These are phyloP conservation scores for Caenorhabditis sp. DNA, from an alignment of 2,888 invertebrate genomes.

Conservation along the genomic window DNA sequence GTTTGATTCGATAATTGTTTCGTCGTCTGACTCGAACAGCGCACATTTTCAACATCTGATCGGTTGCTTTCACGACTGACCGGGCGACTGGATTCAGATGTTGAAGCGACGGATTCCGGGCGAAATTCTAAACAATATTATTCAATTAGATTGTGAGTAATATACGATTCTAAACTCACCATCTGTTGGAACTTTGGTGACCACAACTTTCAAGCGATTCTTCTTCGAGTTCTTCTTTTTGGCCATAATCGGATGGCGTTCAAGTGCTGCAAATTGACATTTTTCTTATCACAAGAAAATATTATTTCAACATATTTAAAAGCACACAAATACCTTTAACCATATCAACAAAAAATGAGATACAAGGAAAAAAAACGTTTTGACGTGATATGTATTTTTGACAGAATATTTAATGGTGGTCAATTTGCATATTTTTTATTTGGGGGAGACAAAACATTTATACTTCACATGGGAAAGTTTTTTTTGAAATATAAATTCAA, in stretches of 20 bases:
- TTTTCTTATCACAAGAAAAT: background rate
- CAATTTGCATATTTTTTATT: background rate
- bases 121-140: background rate
- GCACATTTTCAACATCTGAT: constrained; percentile 17
- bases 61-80: constrained; percentile 16
- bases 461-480: background rate
- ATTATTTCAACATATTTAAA: background rate
- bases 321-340: background rate
- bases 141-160: background rate
- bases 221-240: background rate
- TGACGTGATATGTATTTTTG: background rate
- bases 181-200: background rate
- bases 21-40: background rate
- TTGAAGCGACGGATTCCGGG: background rate
- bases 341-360: background rate
- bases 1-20: background rate
- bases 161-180: background rate
- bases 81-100: constrained; percentile 1
- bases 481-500: background rate
- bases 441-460: background rate
- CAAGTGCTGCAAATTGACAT: background rate
- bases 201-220: background rate
- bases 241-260: background rate
- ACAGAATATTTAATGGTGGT: background rate
- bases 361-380: background rate